phyloP scores from a whole-genome alignment of 1,140 invertebrate genomes.

The Drosophila grimshawi region DNA sequence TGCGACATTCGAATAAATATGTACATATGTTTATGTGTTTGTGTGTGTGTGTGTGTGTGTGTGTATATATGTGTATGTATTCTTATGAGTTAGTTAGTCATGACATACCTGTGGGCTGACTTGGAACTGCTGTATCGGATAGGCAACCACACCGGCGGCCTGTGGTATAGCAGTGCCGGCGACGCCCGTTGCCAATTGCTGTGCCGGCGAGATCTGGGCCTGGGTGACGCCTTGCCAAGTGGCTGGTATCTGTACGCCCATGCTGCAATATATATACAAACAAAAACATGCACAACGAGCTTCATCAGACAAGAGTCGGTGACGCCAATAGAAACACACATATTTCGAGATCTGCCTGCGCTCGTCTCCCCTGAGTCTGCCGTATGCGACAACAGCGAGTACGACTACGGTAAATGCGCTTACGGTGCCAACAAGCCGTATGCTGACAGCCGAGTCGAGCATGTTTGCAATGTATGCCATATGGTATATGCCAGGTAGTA shows the following conservation, averaged over 20 bases:
- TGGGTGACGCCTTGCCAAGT: conserved; percentile 88
- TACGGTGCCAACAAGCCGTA: conserved; percentile 4
- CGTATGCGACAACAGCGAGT: conserved; percentile 39
- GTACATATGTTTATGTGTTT: conserved; percentile 17
- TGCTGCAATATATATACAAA: conserved; percentile 85
- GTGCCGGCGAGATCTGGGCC: conserved; percentile 86
- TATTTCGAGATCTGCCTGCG: conserved; percentile 21
- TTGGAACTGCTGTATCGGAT: conserved; percentile 94
- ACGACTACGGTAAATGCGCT: conserved; percentile 3
- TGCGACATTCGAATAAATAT: conserved; percentile 36
- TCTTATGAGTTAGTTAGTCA: background rate
- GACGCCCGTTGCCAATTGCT: conserved; percentile 86
- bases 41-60: conserved; percentile 13
- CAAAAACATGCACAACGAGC: conserved; percentile 31
- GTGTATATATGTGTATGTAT: conserved; percentile 19
- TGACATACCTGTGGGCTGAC: conserved; percentile 86
- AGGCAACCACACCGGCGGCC: conserved; percentile 89
- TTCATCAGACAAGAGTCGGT: conserved; percentile 37
- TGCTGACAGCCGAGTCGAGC: conserved; percentile 55
- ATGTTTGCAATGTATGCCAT: conserved; percentile 41
- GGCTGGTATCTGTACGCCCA: conserved; percentile 90
- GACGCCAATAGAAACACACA: conserved; percentile 2
- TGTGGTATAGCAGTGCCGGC: conserved; percentile 86
- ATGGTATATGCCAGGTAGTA: conserved; percentile 14
- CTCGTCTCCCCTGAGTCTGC: conserved; percentile 36